These are phyloP conservation scores for Tiliacea citrago DNA, from an alignment of 2,888 invertebrate genomes.

Conservation along the genomic window DNA sequence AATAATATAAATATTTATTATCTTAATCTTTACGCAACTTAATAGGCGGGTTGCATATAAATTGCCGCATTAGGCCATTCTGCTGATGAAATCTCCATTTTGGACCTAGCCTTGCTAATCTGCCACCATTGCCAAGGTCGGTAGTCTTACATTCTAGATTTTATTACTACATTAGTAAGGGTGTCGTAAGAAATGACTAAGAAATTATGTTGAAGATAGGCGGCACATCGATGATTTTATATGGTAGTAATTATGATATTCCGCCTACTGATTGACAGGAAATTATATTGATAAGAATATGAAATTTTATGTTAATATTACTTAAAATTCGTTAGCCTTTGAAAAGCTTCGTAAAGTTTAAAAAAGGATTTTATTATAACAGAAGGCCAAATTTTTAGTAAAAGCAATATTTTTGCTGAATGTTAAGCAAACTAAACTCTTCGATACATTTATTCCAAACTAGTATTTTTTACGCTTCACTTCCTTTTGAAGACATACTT, in stretches of 20 bases:
- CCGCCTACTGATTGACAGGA: conserved; percentile 3
- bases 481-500: conserved; percentile 49
- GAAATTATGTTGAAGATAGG: conserved; percentile 39
- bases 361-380: neutral
- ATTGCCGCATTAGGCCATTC: conserved; percentile 36
- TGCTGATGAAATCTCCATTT: conserved; percentile 43
- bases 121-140: conserved; percentile 46
- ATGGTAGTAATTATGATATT: conserved; percentile 19
- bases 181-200: conserved; percentile 3
- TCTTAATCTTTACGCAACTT: conserved; percentile 49
- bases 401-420: neutral
- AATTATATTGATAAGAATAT: too few species aligned
- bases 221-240: conserved; percentile 38
- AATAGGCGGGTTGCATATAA: conserved; percentile 38
- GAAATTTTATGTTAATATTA: neutral
- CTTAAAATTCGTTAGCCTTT: too few species aligned
- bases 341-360: neutral
- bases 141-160: conserved; percentile 33
- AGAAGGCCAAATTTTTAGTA: neutral
- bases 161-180: conserved; percentile 33
- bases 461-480: conserved; percentile 39
- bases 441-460: neutral
- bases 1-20: conserved; percentile 42
- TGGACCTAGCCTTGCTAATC: conserved; percentile 21
- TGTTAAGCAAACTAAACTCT: conserved; percentile 15